Conservation (phyloP, 2,113 vertebrate species). For the Erpornis zantholeuca region DNA sequence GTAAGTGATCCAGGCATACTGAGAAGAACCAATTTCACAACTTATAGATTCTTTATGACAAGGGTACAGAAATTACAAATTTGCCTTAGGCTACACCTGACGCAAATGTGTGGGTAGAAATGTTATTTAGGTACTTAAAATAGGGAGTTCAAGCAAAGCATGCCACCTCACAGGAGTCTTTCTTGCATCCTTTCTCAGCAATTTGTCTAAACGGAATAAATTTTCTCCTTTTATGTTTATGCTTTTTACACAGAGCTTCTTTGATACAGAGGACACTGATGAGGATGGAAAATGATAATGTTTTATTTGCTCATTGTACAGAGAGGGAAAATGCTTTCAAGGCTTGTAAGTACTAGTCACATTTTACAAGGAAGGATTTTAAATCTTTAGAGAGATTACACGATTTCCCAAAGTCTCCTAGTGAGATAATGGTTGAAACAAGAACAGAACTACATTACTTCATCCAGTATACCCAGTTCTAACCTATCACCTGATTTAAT, state of each 20-base stretch:
- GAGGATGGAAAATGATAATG: background rate
- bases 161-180: background rate
- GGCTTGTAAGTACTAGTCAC: background rate
- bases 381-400: background rate
- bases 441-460: background rate
- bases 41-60: background rate
- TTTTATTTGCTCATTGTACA: background rate
- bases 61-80: background rate
- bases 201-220: background rate
- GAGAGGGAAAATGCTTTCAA: background rate
- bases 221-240: background rate
- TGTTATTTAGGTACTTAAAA: background rate
- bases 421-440: slow-evolving; percentile 8
- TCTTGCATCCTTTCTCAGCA: background rate
- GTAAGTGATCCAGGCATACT: background rate
- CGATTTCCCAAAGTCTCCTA: background rate
- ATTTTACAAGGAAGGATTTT: background rate
- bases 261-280: background rate
- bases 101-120: background rate
- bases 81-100: background rate
- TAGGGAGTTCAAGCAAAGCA: background rate
- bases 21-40: background rate
- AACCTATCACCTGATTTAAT: background rate
- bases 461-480: background rate
- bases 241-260: background rate